A percentile compares a stretch with the other conserved stretches of the same genome.
Evolutionary conservation across 2,113 vertebrate genomes (phyloP).

Genomic region (Mastomys natalensis): DNA sequence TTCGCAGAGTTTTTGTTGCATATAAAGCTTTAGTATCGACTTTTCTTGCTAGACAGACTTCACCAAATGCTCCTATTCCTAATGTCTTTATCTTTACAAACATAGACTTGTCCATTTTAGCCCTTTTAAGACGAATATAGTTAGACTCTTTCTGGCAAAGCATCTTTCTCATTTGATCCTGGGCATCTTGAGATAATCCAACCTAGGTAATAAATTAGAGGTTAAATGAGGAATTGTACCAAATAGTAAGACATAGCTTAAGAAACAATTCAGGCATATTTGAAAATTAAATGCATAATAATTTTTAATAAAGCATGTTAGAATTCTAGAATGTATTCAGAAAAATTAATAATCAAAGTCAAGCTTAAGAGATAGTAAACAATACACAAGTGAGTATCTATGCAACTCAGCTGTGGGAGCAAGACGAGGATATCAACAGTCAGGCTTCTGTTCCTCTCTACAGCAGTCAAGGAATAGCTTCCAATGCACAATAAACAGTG

Average conservation of each 20-base stretch:
- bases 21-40: slow-evolving; percentile 98
- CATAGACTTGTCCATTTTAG: slow-evolving; percentile 99
- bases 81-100: slow-evolving; percentile 99
- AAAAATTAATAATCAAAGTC: slow-evolving; percentile 79
- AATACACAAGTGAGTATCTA: slow-evolving; percentile 81
- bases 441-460: slow-evolving; percentile 58
- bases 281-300: slow-evolving; percentile 75
- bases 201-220: slow-evolving; percentile 90
- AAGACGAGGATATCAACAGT: slow-evolving; percentile 8
- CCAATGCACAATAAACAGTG: slow-evolving; percentile 33
- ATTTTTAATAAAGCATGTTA: slow-evolving; percentile 80
- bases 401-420: slow-evolving; percentile 52
- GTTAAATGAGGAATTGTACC: slow-evolving; percentile 77
- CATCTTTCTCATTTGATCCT: slow-evolving; percentile 99
- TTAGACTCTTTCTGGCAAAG: slow-evolving; percentile 99
- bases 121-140: slow-evolving; percentile 97
- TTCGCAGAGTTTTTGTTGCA: slow-evolving; percentile 99
- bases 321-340: slow-evolving; percentile 78
- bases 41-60: slow-evolving; percentile 97
- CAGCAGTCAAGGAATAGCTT: not conserved
- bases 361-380: slow-evolving; percentile 74
- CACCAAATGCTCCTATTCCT: slow-evolving; percentile 97
- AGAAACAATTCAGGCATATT: slow-evolving; percentile 79
- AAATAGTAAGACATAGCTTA: slow-evolving; percentile 60
- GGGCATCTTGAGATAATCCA: slow-evolving; percentile 96